These are phyloP conservation scores for Ctenosaura bakeri DNA, from an alignment of 2,797 vertebrate genomes.

Conservation along the genomic window DNA sequence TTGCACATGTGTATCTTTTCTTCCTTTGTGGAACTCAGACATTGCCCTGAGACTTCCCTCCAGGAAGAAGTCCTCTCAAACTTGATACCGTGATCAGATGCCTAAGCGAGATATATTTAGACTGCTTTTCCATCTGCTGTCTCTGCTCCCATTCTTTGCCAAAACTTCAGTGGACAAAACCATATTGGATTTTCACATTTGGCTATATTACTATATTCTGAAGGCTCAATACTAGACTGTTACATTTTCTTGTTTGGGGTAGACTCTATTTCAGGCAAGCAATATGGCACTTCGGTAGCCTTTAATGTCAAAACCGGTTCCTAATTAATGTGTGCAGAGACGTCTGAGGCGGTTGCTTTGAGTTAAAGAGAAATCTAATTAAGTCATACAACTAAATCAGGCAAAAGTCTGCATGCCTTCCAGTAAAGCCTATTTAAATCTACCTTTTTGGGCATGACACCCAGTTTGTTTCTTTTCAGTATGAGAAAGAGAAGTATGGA, in stretches of 20 bases:
- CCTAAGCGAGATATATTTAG: not conserved
- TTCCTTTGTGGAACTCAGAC: not conserved
- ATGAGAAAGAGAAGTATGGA: not conserved
- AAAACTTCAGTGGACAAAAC: not conserved
- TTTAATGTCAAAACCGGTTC: slow-evolving; percentile 54
- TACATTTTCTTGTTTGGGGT: slow-evolving; percentile 63
- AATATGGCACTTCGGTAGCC: slow-evolving; percentile 61
- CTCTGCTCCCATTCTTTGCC: not conserved
- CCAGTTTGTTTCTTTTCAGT: slow-evolving; percentile 8
- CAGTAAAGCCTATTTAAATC: slow-evolving; percentile 20
- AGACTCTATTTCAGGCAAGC: slow-evolving; percentile 57
- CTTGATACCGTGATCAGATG: not conserved
- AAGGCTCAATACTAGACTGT: not conserved
- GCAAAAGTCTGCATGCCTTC: slow-evolving; percentile 27
- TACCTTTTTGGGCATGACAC: slow-evolving; percentile 17
- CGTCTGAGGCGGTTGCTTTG: slow-evolving; percentile 17
- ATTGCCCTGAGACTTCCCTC: not conserved
- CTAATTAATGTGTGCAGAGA: slow-evolving; percentile 41
- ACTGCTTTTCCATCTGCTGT: not conserved
- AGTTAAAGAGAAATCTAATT: slow-evolving; percentile 27
- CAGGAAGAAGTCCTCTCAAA: not conserved
- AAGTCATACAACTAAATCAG: not conserved
- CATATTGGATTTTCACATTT: not conserved
- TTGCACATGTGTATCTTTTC: not conserved
- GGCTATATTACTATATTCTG: not conserved